Evolutionary conservation across 2,113 vertebrate species (phyloP).

Genomic region (Crypturellus undulatus): DNA sequence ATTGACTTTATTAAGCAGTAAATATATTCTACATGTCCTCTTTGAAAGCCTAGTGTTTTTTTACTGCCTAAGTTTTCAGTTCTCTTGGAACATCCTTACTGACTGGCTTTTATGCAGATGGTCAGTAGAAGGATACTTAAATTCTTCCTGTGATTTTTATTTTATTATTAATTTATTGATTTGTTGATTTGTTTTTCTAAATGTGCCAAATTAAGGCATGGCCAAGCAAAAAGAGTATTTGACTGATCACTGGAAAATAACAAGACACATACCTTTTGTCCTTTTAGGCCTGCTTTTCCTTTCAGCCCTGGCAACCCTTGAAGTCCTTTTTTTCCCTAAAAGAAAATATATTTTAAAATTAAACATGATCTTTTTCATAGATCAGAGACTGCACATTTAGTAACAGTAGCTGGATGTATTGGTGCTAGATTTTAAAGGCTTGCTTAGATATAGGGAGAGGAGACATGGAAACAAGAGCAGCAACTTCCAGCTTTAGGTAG

Average conservation of each 20-base stretch:
- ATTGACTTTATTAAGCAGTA: not conserved
- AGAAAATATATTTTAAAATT: not conserved
- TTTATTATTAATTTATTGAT: not conserved
- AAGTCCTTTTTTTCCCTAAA: conserved; percentile 75
- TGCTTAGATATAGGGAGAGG: not conserved
- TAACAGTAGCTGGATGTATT: not conserved
- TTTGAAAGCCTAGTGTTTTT: not conserved
- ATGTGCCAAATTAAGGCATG: not conserved
- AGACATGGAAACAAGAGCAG: not conserved
- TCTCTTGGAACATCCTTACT: not conserved
- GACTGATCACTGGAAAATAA: not conserved
- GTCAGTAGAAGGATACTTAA: not conserved
- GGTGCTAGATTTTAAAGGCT: not conserved
- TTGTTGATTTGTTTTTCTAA: not conserved
- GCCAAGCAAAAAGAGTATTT: not conserved
- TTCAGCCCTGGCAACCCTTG: conserved; percentile 73
- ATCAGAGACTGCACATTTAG: not conserved
- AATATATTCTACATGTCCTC: not conserved
- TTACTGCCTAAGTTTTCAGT: not conserved
- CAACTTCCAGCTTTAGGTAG: not conserved
- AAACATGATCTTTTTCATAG: not conserved
- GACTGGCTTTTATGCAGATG: not conserved
- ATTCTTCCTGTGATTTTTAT: not conserved
- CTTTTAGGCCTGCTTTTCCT: conserved; percentile 79
- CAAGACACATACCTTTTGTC: conserved; percentile 80